phyloP scores from a whole-genome alignment of 1,140 invertebrate species.

The Pseudomyrmex cubaensis region DNA sequence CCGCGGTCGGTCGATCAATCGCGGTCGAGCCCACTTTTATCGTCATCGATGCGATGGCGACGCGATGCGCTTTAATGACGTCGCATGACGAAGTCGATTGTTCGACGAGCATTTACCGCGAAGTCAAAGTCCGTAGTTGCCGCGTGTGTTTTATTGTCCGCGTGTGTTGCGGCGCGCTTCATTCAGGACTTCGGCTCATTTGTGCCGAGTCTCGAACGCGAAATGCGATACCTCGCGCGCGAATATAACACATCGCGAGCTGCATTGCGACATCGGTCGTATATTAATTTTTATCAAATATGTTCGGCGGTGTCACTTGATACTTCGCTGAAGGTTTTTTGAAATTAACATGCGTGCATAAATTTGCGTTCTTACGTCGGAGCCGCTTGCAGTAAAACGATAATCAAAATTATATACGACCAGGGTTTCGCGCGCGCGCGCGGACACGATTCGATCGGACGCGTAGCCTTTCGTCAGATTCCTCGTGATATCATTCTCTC shows the following conservation, averaged over 20 bases:
- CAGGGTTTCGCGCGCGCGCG: neutral
- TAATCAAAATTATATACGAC: neutral
- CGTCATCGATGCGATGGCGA: slow-evolving; percentile 35
- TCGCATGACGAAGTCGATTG: slow-evolving; percentile 25
- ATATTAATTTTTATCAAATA: too few species aligned
- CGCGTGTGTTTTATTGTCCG: slow-evolving; percentile 6
- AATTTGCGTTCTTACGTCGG: neutral
- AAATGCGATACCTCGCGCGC: slow-evolving; percentile 2
- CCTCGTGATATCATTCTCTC: slow-evolving; percentile 62
- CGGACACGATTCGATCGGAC: neutral
- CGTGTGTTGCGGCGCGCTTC: neutral
- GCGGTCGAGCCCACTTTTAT: neutral
- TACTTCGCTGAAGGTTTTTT: neutral
- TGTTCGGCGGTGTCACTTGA: neutral
- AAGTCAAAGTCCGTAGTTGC: slow-evolving; percentile 26
- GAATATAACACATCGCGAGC: neutral
- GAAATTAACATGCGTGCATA: neutral
- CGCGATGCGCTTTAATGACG: slow-evolving; percentile 18
- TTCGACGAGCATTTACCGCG: slow-evolving; percentile 18
- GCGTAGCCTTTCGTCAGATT: slow-evolving; percentile 44
- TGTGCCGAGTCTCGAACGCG: neutral
- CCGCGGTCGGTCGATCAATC: neutral
- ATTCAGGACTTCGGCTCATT: slow-evolving; percentile 33
- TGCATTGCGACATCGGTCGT: neutral
- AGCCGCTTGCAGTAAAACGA: neutral